Base-by-base conservation (phyloP, 1,140 invertebrate genomes). In the Nasonia longicornis region DNA sequence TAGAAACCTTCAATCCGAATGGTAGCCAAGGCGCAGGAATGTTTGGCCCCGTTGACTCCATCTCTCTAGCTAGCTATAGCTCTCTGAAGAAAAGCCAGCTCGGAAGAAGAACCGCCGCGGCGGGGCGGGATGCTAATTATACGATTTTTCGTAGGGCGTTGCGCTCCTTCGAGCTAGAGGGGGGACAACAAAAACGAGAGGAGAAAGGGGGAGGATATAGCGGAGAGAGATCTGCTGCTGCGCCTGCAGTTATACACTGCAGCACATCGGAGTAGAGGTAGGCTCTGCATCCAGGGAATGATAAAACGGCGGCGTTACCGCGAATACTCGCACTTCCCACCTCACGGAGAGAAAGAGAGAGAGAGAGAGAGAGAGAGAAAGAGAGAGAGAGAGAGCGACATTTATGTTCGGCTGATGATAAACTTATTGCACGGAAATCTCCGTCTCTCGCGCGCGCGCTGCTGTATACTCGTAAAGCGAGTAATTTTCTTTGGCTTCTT, bases 341-440 rank as follows among this genome's bases (percentile, higher is more conserved):
- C 73, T 80, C 26, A 38, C 3, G 6, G 16, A 58, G 52, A 42
- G 48, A 52, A 14, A 52, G 14, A 26, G 26, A 26, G 26, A 26
- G 26, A 26, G 26, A 26, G 26, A 26, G 26, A 26, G 26, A 26
- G 26, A 26, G 26, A 26, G 26, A 26, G 26, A 26, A 1, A 26
- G 26, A 26, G 26, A 26, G 26, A 26, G 26, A 26, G 26, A 26
- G 26, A 26, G 64, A 66, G 48, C 71, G 71, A 80, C 78, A 80
- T 80, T 80, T 80, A 80, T 80, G 78, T 73, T 48, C n/a, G 52
- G 71, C 78, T 80, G 78, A 80, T 80, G 71, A 74, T 79, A 78
- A 35, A 70, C 42, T 78, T 78, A 78, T 78, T 70, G 76, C 35
- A 3, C 48, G 16, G n/a, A 58, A 70, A 70, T 77, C 63, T 11